These are phyloP conservation scores for Amblyjoppa fuscipennis DNA, from an alignment of 2,888 invertebrate genomes.

Conservation along the genomic window DNA sequence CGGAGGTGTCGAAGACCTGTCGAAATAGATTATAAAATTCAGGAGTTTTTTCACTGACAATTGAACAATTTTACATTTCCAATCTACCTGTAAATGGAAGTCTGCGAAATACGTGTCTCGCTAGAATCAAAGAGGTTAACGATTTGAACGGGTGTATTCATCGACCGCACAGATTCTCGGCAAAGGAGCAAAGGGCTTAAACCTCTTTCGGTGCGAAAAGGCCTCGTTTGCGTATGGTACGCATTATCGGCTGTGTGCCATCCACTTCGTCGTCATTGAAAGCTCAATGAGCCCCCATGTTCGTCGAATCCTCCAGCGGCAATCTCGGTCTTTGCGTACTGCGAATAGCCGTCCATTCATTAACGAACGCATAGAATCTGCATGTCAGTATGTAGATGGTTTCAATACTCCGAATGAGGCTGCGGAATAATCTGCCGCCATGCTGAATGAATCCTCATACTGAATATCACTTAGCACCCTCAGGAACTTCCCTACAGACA, in stretches of 20 bases:
- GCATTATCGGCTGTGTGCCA: not conserved
- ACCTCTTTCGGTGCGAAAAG: not conserved
- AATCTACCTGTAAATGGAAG: not conserved
- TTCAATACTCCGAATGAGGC: not conserved
- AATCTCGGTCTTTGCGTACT: not conserved
- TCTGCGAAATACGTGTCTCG: not conserved
- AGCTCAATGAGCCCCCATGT: constrained; percentile 17
- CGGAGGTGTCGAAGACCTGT: not conserved
- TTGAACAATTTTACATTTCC: not conserved
- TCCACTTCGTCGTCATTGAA: not conserved
- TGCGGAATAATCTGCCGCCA: constrained; percentile 12
- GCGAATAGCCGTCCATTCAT: constrained; percentile 12
- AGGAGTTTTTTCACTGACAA: not conserved
- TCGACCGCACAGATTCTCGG: not conserved
- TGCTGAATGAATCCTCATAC: not conserved
- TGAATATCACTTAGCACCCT: not conserved
- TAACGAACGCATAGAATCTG: constrained; percentile 1
- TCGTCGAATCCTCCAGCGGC: constrained; percentile 1
- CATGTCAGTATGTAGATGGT: constrained; percentile 2
- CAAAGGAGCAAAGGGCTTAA: constrained; percentile 17
- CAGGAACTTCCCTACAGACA: not conserved
- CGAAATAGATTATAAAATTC: not conserved
- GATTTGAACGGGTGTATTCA: not conserved
- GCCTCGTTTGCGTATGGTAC: constrained; percentile 3
- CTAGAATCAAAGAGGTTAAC: not conserved